A percentile compares a stretch with the other conserved stretches of the same genome.
phyloP scores from a whole-genome alignment of 2,113 vertebrate species.

The Carassius carassius region DNA sequence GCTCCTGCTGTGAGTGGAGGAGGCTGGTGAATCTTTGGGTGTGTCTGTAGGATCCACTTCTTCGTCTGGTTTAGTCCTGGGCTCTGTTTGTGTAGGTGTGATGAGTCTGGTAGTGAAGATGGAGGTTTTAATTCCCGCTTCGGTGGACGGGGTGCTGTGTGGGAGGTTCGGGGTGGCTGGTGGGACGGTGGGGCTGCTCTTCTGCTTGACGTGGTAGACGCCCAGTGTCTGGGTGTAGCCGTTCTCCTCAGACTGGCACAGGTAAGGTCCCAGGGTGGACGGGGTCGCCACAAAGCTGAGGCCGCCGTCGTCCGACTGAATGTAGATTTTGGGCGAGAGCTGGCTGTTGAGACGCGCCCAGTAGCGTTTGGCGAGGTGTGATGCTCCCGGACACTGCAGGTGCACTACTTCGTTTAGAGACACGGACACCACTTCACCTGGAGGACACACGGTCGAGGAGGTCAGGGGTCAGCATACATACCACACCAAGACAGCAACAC shows the following conservation, averaged over 20 bases:
- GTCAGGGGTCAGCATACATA: conserved; percentile 39
- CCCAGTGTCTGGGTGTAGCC: conserved; percentile 69
- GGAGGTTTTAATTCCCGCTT: neutral
- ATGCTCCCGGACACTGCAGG: conserved; percentile 63
- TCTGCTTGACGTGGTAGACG: conserved; percentile 69
- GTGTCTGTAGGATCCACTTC: conserved; percentile 38
- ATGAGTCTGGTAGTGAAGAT: neutral
- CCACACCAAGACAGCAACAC: neutral
- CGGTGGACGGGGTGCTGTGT: neutral
- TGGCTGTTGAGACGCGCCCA: conserved; percentile 71
- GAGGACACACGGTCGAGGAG: conserved; percentile 49
- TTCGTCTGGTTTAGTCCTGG: neutral
- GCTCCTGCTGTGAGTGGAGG: conserved; percentile 42
- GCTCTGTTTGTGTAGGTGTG: conserved; percentile 14
- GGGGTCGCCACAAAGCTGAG: conserved; percentile 75
- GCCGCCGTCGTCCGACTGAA: conserved; percentile 62
- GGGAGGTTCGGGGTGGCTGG: neutral
- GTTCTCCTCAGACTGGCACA: conserved; percentile 71
- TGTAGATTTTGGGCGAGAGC: conserved; percentile 68
- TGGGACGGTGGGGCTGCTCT: conserved; percentile 50
- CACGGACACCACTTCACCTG: conserved; percentile 66
- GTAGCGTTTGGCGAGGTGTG: conserved; percentile 64
- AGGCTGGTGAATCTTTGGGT: neutral
- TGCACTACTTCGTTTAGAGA: conserved; percentile 73
- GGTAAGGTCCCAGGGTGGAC: conserved; percentile 70